Percentiles rank a stretch among this genome's conserved stretches.
These are phyloP conservation scores for Baccha elongata DNA, from an alignment of 2,888 invertebrate species.

Conservation along the genomic window DNA sequence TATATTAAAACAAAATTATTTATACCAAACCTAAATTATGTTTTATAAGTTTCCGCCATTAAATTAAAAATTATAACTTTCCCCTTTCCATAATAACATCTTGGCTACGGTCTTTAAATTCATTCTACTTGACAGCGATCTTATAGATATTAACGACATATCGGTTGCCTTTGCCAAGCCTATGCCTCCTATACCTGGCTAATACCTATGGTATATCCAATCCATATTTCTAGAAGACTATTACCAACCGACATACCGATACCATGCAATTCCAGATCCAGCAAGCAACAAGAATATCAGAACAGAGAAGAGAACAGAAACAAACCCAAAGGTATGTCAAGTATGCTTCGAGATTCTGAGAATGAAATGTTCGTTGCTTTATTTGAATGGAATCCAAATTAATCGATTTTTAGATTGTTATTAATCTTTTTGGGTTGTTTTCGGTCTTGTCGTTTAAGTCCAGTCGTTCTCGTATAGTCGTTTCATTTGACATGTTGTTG, in stretches of 20 bases:
- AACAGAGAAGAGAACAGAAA: constrained; percentile 1
- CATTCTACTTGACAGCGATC: background rate
- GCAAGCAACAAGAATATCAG: background rate
- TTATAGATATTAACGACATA: constrained; percentile 17
- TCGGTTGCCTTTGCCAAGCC: constrained; percentile 3
- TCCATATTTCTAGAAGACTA: background rate
- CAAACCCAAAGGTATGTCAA: constrained; percentile 60
- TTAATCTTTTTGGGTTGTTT: constrained; percentile 67
- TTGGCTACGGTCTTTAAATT: no score
- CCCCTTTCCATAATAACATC: no score
- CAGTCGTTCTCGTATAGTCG: background rate
- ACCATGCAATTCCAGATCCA: background rate
- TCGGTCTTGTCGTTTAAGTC: constrained; percentile 35
- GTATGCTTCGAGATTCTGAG: constrained; percentile 65
- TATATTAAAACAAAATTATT: no score
- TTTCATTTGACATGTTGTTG: constrained; percentile 39
- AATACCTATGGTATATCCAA: constrained; percentile 13
- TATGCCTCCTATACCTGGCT: constrained; percentile 1
- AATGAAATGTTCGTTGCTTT: constrained; percentile 67
- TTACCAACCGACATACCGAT: background rate
- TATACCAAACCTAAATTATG: no score
- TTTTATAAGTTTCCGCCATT: no score
- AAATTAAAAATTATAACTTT: no score
- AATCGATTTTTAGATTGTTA: constrained; percentile 71
- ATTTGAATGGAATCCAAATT: constrained; percentile 72